Conservation (phyloP, 2,888 invertebrate species). For the Hedychridium roseum region DNA sequence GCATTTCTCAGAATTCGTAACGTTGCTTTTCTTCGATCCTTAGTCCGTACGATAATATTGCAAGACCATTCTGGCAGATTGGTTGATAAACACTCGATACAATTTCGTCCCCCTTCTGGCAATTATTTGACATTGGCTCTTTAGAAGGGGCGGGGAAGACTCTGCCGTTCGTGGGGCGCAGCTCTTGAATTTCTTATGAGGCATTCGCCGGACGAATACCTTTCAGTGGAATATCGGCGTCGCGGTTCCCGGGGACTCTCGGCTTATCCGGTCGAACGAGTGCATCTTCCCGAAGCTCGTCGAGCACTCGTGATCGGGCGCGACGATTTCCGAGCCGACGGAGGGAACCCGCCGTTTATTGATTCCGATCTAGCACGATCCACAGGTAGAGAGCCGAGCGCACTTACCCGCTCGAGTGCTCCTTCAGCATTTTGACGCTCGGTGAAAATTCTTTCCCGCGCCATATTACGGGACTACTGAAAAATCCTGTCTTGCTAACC, state of each 20-base stretch:
- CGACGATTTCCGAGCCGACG: neutral
- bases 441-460: no score
- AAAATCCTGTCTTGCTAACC: no score
- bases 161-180: conserved; percentile 30
- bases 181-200: conserved; percentile 33
- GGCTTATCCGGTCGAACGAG: conserved; percentile 29
- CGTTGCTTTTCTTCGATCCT: no score
- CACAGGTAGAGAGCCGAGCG: no score
- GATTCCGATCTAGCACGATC: neutral
- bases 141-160: conserved; percentile 22
- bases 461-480: no score
- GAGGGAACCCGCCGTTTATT: neutral
- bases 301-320: neutral
- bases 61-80: no score
- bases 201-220: conserved; percentile 25
- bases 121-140: conserved; percentile 37
- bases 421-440: neutral
- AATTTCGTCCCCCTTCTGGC: conserved; percentile 17
- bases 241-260: conserved; percentile 26
- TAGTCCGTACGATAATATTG: no score
- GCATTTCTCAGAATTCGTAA: no score
- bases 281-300: conserved; percentile 13
- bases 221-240: conserved; percentile 24
- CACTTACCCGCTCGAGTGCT: neutral
- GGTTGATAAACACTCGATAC: no score